A percentile compares a stretch with the other conserved stretches of the same genome.
Conservation (phyloP, 2,113 vertebrate species). For the Lasiurus cinereus region DNA sequence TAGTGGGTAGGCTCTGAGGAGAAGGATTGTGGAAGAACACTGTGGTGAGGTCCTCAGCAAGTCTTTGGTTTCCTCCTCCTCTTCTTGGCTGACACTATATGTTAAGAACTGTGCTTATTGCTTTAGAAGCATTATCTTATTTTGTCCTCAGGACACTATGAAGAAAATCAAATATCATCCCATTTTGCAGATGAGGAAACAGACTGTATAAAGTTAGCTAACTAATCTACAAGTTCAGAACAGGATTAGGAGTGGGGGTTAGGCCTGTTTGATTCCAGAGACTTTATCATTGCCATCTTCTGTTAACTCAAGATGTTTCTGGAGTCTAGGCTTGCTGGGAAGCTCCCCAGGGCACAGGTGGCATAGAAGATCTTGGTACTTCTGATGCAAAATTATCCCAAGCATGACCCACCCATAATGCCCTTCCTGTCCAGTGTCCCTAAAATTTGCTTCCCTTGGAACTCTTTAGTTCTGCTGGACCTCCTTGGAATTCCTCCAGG, state of each 20-base stretch:
- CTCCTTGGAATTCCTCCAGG: neutral
- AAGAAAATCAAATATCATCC: conserved; percentile 23
- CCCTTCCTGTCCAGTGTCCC: neutral
- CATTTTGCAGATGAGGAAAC: conserved; percentile 51
- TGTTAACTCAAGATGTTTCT: neutral
- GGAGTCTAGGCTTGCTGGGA: neutral
- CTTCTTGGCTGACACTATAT: neutral
- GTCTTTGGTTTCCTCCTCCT: neutral
- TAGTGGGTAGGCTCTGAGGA: neutral
- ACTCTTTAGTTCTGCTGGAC: neutral
- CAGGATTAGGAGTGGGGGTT: neutral
- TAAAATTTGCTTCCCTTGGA: neutral
- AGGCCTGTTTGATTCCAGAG: neutral
- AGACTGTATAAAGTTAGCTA: neutral
- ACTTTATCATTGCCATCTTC: neutral
- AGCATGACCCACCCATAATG: neutral
- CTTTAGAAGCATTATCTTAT: conserved; percentile 5
- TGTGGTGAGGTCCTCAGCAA: neutral
- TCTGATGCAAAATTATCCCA: neutral
- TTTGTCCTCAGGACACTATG: neutral
- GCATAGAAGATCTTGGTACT: neutral
- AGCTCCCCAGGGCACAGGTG: neutral
- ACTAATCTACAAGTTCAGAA: conserved; percentile 16
- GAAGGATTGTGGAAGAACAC: neutral
- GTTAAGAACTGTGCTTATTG: neutral